Conservation (phyloP, 2,888 invertebrate genomes). For the Ormyrus labotus region DNA sequence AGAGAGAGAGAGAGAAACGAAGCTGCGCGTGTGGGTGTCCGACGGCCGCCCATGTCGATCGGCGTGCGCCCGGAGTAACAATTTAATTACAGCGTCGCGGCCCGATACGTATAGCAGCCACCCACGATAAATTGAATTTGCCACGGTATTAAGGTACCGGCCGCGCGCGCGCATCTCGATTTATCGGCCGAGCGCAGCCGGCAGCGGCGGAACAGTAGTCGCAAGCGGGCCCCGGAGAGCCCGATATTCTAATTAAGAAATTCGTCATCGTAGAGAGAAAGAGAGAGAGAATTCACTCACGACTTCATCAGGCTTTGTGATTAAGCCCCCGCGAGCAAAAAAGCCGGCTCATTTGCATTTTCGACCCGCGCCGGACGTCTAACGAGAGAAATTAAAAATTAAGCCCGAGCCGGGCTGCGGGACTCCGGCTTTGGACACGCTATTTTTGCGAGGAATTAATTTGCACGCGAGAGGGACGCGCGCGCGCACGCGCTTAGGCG, state of each 20-base stretch:
- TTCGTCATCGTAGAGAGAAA: constrained; percentile 61
- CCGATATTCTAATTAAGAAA: constrained; percentile 64
- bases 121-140: constrained; percentile 76
- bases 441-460: constrained; percentile 50
- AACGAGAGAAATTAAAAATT: constrained; percentile 53
- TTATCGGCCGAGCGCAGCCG: constrained; percentile 67
- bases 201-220: constrained; percentile 73
- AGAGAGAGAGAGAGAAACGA: not conserved
- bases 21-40: constrained; percentile 68
- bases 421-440: constrained; percentile 27
- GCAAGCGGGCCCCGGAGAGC: not conserved
- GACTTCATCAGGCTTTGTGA: constrained; percentile 51
- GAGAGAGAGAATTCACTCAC: constrained; percentile 49
- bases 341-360: constrained; percentile 53
- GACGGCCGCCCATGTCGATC: constrained; percentile 74
- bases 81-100: constrained; percentile 74
- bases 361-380: constrained; percentile 6
- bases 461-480: not conserved
- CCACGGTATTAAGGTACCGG: constrained; percentile 74
- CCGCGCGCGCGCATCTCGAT: constrained; percentile 61
- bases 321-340: constrained; percentile 31
- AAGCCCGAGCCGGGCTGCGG: not conserved
- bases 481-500: not conserved
- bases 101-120: constrained; percentile 74
- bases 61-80: constrained; percentile 75